Evolutionary conservation across 2,888 invertebrate species (phyloP).

Genomic region (Lacanobia wlatinum): DNA sequence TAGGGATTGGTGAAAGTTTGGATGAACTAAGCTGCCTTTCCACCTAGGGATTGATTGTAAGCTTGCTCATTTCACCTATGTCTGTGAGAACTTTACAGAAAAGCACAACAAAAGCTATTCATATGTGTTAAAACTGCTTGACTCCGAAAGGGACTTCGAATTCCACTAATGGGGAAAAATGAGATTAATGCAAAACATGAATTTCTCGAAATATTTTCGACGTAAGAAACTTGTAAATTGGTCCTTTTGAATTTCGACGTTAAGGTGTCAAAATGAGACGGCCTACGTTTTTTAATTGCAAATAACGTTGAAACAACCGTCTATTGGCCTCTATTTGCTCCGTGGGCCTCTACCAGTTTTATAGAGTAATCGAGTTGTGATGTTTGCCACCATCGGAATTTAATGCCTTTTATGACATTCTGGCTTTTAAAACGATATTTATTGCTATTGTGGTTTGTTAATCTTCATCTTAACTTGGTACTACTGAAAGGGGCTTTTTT

Average conservation of each 20-base stretch:
- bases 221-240: not conserved
- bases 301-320: not conserved
- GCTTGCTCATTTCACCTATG: no score
- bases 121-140: not conserved
- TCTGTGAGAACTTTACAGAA: no score
- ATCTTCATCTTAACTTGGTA: not conserved
- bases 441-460: not conserved
- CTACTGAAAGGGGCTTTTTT: no score
- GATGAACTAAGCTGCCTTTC: not conserved
- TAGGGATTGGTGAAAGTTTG: not conserved
- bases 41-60: no score
- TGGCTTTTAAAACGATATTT: not conserved
- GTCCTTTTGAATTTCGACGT: not conserved
- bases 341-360: slow-evolving; percentile 34
- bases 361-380: slow-evolving; percentile 1
- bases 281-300: slow-evolving; percentile 9
- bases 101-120: not conserved
- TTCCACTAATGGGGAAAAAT: not conserved
- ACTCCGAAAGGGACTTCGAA: not conserved
- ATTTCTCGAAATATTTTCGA: not conserved
- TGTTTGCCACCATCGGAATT: slow-evolving; percentile 7
- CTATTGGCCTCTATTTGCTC: no score
- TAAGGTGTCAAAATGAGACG: not conserved
- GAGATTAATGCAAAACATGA: not conserved
- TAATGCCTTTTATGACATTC: not conserved